Evolutionary conservation across 2,888 invertebrate species (phyloP), one percentile per base, ranked within the genome.

Genomic region (Gasteruption jaculator): DNA sequence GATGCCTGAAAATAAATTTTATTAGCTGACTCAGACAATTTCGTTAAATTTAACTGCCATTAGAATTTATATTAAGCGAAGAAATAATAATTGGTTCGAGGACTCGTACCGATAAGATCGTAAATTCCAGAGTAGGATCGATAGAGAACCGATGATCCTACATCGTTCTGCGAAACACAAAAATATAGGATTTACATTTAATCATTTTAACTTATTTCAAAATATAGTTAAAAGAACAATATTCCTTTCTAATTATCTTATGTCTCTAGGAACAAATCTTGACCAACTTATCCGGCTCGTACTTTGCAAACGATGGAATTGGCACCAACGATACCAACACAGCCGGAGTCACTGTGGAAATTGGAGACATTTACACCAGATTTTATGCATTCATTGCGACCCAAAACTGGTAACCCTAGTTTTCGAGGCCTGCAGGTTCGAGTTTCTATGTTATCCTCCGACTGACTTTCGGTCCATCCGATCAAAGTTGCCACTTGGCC

Each of bases 61-160:
- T 15, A 38, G n/a, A 21, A 12, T 20, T 20, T 10, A 11, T 4
- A 22, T 2, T 16, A 29, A 25, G 11, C 3, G 10, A 18, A 30
- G 27, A 45, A 14, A 27, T 24, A 43, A 55, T n/a, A n/a, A n/a
- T n/a, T n/a, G n/a, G n/a, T n/a, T n/a, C n/a, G n/a, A n/a, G n/a
- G n/a, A n/a, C n/a, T n/a, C 45, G 54, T 50, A 76, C 76, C 80
- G 26, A 76, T 64, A 22, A 80, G 59, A 52, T 78, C 76, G 49
- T 78, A 79, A 26, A 74, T 58, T 29, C 74, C 76, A 5, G 56
- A 53, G 24, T 72, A 68, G 0, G 73, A 71, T 29, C 76, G 71
- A 49, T 74, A 74, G 69, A 77, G 73, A 4, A 81, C 73, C 1
- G 78, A 74, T 12, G 75, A 68, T 11, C 80, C 80, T 8, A 74